Evolutionary conservation across 2,113 vertebrate species (phyloP), one percentile per base, ranked within the genome.

Genomic region (Physeter macrocephalus): DNA sequence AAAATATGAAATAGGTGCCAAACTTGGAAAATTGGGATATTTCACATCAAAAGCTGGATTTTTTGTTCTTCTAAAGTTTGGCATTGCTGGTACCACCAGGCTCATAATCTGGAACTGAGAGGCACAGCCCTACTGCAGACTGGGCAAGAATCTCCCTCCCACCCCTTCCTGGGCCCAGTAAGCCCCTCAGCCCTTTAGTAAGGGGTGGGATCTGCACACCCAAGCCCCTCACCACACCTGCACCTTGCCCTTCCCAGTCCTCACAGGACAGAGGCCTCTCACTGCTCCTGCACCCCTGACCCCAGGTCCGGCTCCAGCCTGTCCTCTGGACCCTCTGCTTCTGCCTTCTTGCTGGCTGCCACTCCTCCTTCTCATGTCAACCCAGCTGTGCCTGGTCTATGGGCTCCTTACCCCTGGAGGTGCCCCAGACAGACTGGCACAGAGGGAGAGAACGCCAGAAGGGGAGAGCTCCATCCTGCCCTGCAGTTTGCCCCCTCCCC

Each of bases 31-130:
- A 84, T 1, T 61, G 9, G n/a, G 29, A 1, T 41, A 72, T 77
- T 90, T 94, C 67, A n/a, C 39, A 72, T 52, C 36, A 83, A 87
- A 75, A 90, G 9, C 4, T 43, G 52, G 39, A 77, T 41, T 81
- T 18, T 25, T 15, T 21, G 1, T 46, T 78, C 57, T 92, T 2
- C 61, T 82, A 69, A 64, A 80, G 54, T 15, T 29, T 14, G n/a
- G 39, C 43, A 12, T 27, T 67, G 54, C 54, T 66, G 36, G 27
- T 20, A 14, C n/a, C 43, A 23, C 54, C 36, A 1, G 39, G 0
- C 46, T 29, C 7, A 6, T 8, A 5, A 27, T 9, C 71, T 81
- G 15, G 21, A 72, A 46, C 49, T 27, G 41, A 36, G 41, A 67
- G 54, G 39, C 5, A 12, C 72, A 21, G 34, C 7, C 34, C 20